Evolutionary conservation across 92 coral and sea anemone genomes (phyloP).

Genomic region (Umimayanthus chanpuru): DNA sequence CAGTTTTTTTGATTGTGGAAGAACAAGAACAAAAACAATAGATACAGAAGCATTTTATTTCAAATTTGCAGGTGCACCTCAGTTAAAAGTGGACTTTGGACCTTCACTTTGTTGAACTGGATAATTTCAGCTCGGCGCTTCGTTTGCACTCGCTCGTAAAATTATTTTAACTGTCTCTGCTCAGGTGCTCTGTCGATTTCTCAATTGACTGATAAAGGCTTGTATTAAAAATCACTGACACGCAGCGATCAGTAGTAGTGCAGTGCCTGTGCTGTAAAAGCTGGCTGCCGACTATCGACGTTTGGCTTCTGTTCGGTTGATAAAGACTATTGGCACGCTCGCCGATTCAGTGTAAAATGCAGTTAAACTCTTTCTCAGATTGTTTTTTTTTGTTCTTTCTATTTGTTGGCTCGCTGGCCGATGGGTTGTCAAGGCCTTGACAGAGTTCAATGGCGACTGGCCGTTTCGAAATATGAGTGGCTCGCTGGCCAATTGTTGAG

Average conservation of each 20-base stretch:
- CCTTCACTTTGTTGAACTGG: neutral
- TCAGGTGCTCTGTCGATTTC: conserved; percentile 15
- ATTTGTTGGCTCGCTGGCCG: conserved; percentile 24
- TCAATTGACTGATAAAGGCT: conserved; percentile 18
- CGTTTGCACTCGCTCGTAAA: conserved; percentile 11
- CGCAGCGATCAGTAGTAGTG: no score
- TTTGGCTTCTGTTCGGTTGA: conserved; percentile 9
- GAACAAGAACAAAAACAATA: neutral
- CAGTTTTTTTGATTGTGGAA: neutral
- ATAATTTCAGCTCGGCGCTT: conserved; percentile 14
- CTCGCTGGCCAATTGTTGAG: neutral
- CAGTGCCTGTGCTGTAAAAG: no score
- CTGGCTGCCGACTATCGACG: no score
- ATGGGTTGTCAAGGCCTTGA: conserved; percentile 28
- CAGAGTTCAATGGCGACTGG: conserved; percentile 11
- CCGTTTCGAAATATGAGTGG: conserved; percentile 24
- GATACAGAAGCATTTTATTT: neutral
- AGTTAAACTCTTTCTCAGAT: conserved; percentile 16
- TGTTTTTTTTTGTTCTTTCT: neutral
- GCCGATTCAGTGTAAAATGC: neutral
- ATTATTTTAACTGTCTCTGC: conserved; percentile 15
- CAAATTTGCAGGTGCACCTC: conserved; percentile 16
- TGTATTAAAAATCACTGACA: no score
- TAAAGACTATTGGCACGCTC: conserved; percentile 20
- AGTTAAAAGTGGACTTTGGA: conserved; percentile 23